A percentile compares a stretch with the other conserved stretches of the same genome.
Conservation (phyloP, 2,797 vertebrate species). For the Notolabrus celidotus region DNA sequence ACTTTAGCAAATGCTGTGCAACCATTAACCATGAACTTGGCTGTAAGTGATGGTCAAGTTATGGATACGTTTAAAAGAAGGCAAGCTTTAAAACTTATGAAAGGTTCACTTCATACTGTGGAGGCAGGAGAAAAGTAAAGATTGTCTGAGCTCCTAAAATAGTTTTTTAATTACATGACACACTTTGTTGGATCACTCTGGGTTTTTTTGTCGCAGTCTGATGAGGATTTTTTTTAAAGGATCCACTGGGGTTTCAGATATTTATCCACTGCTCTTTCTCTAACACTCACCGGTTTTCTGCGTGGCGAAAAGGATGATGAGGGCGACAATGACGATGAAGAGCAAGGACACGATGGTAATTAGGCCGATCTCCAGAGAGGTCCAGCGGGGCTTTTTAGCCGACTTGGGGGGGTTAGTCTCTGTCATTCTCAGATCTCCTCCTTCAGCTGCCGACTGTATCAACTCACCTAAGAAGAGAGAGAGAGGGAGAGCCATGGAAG, state of each 20-base stretch:
- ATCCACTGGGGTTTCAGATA: neutral
- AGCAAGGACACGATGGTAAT: conserved; percentile 88
- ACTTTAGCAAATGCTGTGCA: conserved; percentile 36
- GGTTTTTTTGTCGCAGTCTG: conserved; percentile 3
- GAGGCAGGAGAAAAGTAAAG: conserved; percentile 4
- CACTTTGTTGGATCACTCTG: neutral
- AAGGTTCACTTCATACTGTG: conserved; percentile 1
- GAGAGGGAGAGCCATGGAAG: neutral
- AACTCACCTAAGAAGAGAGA: conserved; percentile 83
- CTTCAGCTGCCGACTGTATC: conserved; percentile 91
- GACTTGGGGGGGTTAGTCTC: conserved; percentile 91
- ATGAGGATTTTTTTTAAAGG: neutral
- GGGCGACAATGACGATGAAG: conserved; percentile 88
- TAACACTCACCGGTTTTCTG: conserved; percentile 86
- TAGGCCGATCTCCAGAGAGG: conserved; percentile 91
- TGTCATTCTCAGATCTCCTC: conserved; percentile 93
- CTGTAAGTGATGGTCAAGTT: conserved; percentile 13
- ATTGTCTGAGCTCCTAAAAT: neutral
- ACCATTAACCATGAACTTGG: conserved; percentile 40
- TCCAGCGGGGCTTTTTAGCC: conserved; percentile 90
- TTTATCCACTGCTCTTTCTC: neutral
- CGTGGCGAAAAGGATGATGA: conserved; percentile 91
- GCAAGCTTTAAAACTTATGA: conserved; percentile 12
- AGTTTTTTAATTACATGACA: neutral
- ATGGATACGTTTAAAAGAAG: neutral